These are phyloP conservation scores for Mastomys natalensis DNA, from an alignment of 2,113 vertebrate genomes.

Conservation along the genomic window DNA sequence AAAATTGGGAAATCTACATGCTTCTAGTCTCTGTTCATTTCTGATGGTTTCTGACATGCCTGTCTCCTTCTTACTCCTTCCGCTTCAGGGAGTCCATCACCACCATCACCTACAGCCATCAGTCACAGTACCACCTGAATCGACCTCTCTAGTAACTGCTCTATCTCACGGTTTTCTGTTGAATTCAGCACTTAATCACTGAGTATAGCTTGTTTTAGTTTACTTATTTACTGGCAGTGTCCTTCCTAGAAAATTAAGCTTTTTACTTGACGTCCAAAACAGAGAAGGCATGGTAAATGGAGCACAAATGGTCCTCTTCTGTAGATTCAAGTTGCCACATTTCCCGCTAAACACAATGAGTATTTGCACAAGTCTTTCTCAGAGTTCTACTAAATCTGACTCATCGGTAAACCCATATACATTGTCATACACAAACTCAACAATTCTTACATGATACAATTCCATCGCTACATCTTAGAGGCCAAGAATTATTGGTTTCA, in stretches of 20 bases:
- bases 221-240: background rate
- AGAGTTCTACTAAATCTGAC: background rate
- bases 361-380: background rate
- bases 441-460: background rate
- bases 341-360: background rate
- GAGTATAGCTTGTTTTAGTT: background rate
- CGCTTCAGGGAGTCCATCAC: background rate
- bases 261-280: background rate
- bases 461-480: background rate
- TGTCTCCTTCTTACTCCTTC: background rate
- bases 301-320: background rate
- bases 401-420: background rate
- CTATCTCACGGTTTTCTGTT: background rate
- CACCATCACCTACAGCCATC: background rate
- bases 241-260: background rate
- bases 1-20: background rate
- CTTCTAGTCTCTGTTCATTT: background rate
- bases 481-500: background rate
- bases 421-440: background rate
- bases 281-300: background rate
- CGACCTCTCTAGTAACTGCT: background rate
- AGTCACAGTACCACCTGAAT: background rate
- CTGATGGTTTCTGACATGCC: background rate
- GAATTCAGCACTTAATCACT: background rate
- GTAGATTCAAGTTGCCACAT: fast-evolving